Conservation (phyloP, 2,888 invertebrate species). For the Pollenia labialis region DNA sequence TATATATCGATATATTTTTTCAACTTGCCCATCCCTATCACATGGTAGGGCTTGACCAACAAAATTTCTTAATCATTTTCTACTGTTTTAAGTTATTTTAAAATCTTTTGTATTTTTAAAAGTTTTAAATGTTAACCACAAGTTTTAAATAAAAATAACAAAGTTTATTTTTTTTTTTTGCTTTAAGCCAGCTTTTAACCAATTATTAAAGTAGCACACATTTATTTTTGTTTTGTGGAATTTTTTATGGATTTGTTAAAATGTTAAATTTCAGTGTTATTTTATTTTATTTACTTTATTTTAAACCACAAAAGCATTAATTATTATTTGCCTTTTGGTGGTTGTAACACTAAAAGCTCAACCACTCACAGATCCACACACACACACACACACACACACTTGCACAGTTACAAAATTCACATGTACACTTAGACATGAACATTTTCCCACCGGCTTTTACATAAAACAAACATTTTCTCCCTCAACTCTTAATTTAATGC, state of each 20-base stretch:
- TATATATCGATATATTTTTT: too few relatives aligned
- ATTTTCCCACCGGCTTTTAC: constrained; percentile 30
- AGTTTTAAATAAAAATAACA: too few relatives aligned
- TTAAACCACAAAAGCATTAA: constrained; percentile 67
- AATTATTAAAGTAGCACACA: too few relatives aligned
- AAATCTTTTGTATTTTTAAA: too few relatives aligned
- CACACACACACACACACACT: background rate
- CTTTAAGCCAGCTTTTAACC: too few relatives aligned
- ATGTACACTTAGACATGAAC: constrained; percentile 15
- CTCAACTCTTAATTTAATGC: constrained; percentile 14
- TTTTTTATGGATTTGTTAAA: constrained; percentile 16
- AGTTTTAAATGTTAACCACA: too few relatives aligned
- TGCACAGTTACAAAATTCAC: background rate
- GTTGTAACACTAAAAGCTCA: constrained; percentile 39
- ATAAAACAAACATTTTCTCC: background rate
- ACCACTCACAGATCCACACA: background rate
- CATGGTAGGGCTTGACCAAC: too few relatives aligned
- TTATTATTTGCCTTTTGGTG: constrained; percentile 66
- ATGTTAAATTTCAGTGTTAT: background rate
- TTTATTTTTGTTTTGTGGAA: background rate
- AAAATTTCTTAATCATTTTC: too few relatives aligned
- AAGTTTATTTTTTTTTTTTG: too few relatives aligned
- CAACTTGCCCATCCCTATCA: too few relatives aligned
- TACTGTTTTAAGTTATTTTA: too few relatives aligned
- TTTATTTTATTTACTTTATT: constrained; percentile 51